Evolutionary conservation across 2,888 invertebrate genomes (phyloP).

Genomic region (Eupithecia subfuscata): DNA sequence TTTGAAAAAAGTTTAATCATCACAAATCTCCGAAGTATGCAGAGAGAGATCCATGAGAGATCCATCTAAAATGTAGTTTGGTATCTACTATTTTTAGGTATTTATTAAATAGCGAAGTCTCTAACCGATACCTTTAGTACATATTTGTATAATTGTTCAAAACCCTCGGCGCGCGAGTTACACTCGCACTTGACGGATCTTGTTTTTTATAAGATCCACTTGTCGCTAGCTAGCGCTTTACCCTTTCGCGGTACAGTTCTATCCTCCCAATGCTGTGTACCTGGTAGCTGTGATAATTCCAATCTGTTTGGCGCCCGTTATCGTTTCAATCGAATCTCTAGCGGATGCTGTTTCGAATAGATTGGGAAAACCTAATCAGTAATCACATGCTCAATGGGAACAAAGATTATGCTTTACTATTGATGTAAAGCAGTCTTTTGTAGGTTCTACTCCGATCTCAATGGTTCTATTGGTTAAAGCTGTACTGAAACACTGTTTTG

Average conservation of each 20-base stretch:
- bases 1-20: no score
- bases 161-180: no score
- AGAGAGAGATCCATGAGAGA: no score
- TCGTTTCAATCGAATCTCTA: constrained; percentile 34
- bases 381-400: constrained; percentile 13
- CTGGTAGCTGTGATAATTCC: constrained; percentile 46
- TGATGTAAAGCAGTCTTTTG: background rate
- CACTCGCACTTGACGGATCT: no score
- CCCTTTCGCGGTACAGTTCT: background rate
- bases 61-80: no score
- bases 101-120: no score
- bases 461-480: background rate
- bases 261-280: constrained; percentile 31
- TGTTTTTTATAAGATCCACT: no score
- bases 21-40: no score
- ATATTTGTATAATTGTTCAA: no score
- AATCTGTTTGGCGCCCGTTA: constrained; percentile 46
- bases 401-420: constrained; percentile 10
- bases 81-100: no score
- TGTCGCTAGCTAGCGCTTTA: background rate
- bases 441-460: background rate
- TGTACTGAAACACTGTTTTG: no score
- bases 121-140: no score
- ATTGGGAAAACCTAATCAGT: constrained; percentile 29
- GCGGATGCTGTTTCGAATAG: constrained; percentile 25